phyloP scores from a whole-genome alignment of 2,797 vertebrate genomes.

The Parambassis ranga region DNA sequence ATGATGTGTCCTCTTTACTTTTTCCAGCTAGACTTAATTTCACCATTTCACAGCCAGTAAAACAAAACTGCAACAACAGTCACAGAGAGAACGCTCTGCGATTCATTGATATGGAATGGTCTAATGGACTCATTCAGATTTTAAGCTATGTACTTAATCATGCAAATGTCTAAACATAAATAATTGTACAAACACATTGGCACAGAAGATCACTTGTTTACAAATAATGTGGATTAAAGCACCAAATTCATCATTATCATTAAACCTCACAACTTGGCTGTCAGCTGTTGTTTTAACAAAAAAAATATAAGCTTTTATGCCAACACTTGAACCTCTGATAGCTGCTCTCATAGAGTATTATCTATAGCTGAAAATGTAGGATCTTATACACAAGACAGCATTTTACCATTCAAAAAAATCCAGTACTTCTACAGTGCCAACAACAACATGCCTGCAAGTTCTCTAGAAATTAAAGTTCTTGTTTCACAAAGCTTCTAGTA shows the following conservation, averaged over 20 bases:
- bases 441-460: not conserved
- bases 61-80: not conserved
- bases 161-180: not conserved
- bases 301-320: no score
- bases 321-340: conserved; percentile 5
- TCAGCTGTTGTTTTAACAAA: no score
- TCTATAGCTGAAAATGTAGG: not conserved
- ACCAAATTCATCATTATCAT: not conserved
- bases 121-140: conserved; percentile 10
- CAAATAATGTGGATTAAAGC: conserved; percentile 1
- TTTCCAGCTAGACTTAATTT: conserved; percentile 5
- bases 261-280: not conserved
- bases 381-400: not conserved
- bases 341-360: conserved; percentile 1
- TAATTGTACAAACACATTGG: not conserved
- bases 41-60: conserved; percentile 30
- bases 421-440: not conserved
- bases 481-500: conserved; percentile 3
- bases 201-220: not conserved
- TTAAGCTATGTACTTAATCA: conserved; percentile 3
- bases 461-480: not conserved
- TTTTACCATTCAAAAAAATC: not conserved
- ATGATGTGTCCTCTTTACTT: conserved; percentile 5
- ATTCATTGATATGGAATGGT: conserved; percentile 28
- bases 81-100: not conserved